Conservation (phyloP, 2,888 invertebrate species). For the Desoria tigrina region DNA sequence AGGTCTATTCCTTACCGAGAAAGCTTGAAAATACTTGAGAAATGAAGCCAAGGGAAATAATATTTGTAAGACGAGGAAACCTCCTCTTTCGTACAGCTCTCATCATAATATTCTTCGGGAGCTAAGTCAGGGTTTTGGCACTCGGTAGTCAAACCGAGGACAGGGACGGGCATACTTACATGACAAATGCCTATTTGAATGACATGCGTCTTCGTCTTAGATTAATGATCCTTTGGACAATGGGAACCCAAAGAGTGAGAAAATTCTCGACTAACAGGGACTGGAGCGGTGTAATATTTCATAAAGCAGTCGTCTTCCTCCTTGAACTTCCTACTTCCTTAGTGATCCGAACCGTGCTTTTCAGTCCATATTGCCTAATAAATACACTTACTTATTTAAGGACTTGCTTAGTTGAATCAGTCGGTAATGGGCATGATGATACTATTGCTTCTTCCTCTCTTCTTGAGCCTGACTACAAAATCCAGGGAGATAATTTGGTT, state of each 20-base stretch:
- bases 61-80: too few relatives aligned
- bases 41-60: too few relatives aligned
- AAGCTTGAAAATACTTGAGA: too few relatives aligned
- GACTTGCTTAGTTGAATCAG: too few relatives aligned
- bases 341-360: too few relatives aligned
- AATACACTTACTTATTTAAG: too few relatives aligned
- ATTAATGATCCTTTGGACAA: conserved; percentile 52
- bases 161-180: conserved; percentile 15
- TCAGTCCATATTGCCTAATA: too few relatives aligned
- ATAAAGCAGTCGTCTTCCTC: conserved; percentile 12
- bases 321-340: neutral
- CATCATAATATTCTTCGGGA: too few relatives aligned
- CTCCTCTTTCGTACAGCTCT: too few relatives aligned
- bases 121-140: conserved; percentile 5
- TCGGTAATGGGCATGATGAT: neutral
- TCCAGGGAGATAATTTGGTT: too few relatives aligned
- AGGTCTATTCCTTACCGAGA: too few relatives aligned
- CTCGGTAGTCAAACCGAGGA: conserved; percentile 6
- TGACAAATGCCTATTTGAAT: conserved; percentile 52
- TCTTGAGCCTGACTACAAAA: too few relatives aligned
- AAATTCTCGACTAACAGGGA: conserved; percentile 13
- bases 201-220: conserved; percentile 48
- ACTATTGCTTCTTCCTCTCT: neutral
- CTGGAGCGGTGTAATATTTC: conserved; percentile 1
- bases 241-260: conserved; percentile 23